Conservation (phyloP, 2,797 vertebrate species). For the Urophycis tenuis region DNA sequence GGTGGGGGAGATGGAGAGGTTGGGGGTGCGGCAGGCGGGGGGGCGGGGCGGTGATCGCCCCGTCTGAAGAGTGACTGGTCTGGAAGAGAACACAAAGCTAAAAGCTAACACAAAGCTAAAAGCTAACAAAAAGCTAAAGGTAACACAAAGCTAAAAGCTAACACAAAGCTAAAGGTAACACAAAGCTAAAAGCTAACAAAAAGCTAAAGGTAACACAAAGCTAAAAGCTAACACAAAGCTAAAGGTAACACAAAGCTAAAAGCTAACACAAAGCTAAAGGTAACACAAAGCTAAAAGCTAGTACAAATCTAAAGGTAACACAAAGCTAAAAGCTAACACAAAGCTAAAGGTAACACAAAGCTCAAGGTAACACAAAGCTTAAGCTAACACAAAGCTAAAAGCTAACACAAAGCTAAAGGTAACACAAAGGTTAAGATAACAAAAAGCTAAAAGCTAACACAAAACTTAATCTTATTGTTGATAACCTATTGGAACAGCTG, state of each 20-base stretch:
- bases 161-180: background rate
- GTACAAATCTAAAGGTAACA: no score
- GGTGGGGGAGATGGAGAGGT: conserved; percentile 55
- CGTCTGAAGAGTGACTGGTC: conserved; percentile 47
- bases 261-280: background rate
- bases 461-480: no score
- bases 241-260: background rate
- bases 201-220: background rate
- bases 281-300: no score
- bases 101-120: background rate
- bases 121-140: background rate
- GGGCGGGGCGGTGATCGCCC: conserved; percentile 50
- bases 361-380: no score
- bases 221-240: background rate
- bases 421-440: no score
- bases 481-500: no score
- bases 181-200: background rate
- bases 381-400: no score
- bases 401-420: no score
- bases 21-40: conserved; percentile 55
- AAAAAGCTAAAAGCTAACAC: no score
- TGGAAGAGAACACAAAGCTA: conserved; percentile 20
- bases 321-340: no score
- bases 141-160: background rate
- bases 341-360: no score